Evolutionary conservation across 37 sponge, comb jelly and placozoan species (phyloP), one percentile per base, ranked within the genome.

Genomic region (Cladorhizidae sp.): DNA sequence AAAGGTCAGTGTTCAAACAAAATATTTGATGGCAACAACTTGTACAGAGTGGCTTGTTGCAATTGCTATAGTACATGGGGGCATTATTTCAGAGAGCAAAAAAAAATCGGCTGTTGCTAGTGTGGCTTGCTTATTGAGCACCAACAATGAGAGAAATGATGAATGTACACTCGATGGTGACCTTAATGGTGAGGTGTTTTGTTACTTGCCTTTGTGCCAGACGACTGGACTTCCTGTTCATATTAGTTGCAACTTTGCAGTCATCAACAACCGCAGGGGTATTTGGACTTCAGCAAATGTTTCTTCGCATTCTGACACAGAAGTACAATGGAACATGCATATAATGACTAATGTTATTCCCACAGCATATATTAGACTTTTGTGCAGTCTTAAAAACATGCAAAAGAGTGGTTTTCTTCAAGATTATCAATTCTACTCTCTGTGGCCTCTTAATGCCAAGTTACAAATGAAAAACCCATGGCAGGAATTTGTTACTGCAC

Each of bases 191-290:
- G 81, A 74, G 31, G 26, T 57, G 26, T 85, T 85, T 50, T 89
- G 86, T 68, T 86, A 70, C 40, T 67, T 81, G 7, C 87, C 85
- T 28, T 40, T 86, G 17, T 67, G 73, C 21, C 45, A 57, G 14
- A 49, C 64, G 50, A 82, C 91, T 39, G 91, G 91, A 23, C 76
- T 90, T 5, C 91, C 91, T 3, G 86, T 90, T 2, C 91, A 90
- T 70, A 74, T 90, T 14, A 86, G 77, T 64, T 54, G 76, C 37
- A 82, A 80, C 65, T 86, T 90, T 90, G 82, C 91, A 33, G 91
- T 90, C 39, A 67, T 68, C 2, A 79, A 63, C 29, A 86, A 90
- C 73, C 57, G 91, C n/a, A 67, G 91, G 75, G 90, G 86, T 31
- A 75, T 89, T 11, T 89, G 90, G 90, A 82, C 78, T n/a, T 31